These are phyloP conservation scores for Myiopsitta monachus DNA, from an alignment of 2,113 vertebrate species.

Conservation along the genomic window DNA sequence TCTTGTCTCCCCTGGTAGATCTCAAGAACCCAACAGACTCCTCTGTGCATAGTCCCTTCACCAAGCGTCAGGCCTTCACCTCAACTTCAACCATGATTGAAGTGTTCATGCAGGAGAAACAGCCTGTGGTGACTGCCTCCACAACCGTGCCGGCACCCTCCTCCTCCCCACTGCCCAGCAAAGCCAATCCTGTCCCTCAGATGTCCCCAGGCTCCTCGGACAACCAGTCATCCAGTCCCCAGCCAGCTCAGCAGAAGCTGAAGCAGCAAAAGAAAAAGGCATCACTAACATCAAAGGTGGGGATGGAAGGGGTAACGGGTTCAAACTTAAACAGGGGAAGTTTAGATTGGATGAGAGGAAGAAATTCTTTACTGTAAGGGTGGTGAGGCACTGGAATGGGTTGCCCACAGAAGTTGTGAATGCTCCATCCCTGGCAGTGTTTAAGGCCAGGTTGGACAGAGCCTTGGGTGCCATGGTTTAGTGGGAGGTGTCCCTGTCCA, in stretches of 20 bases:
- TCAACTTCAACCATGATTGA: conserved; percentile 91
- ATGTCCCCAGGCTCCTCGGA: conserved; percentile 92
- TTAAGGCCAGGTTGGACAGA: too few relatives aligned
- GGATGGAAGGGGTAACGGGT: too few relatives aligned
- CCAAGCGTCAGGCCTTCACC: conserved; percentile 91
- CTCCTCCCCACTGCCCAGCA: conserved; percentile 80
- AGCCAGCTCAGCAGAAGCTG: conserved; percentile 93
- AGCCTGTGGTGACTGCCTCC: conserved; percentile 76
- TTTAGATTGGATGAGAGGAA: too few relatives aligned
- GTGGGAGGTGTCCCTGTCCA: too few relatives aligned
- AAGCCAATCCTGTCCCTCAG: conserved; percentile 77
- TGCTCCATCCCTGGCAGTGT: too few relatives aligned
- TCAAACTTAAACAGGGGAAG: too few relatives aligned
- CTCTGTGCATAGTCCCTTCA: conserved; percentile 85
- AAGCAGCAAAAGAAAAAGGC: conserved; percentile 95
- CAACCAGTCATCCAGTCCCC: conserved; percentile 93
- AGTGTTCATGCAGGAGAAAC: conserved; percentile 93
- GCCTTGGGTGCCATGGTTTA: too few relatives aligned
- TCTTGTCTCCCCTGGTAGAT: conserved; percentile 69
- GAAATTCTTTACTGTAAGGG: too few relatives aligned
- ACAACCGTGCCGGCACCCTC: conserved; percentile 77
- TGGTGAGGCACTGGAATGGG: too few relatives aligned
- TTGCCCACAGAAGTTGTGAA: too few relatives aligned
- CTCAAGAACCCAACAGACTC: conserved; percentile 87
- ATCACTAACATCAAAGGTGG: conserved; percentile 91